These are phyloP conservation scores for Cantharis flavilabris DNA, from an alignment of 2,888 invertebrate species.

Conservation along the genomic window DNA sequence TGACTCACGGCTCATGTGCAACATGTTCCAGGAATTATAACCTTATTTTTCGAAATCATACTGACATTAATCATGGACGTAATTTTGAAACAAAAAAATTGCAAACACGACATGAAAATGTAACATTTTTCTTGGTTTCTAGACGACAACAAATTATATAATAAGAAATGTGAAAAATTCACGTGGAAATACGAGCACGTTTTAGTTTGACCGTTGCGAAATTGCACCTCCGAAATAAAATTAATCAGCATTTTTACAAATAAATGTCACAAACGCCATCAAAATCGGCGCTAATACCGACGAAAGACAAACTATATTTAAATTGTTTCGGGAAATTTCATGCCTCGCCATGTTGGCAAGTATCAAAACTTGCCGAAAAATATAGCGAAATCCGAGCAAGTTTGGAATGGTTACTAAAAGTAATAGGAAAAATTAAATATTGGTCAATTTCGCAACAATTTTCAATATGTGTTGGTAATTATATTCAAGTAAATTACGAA, in stretches of 20 bases:
- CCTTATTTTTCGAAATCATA: slow-evolving; percentile 8
- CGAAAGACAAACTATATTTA: slow-evolving; percentile 17
- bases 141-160: slow-evolving; percentile 35
- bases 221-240: not conserved
- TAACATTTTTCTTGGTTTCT: not conserved
- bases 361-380: slow-evolving; percentile 52
- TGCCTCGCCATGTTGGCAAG: slow-evolving; percentile 64
- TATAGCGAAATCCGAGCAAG: not conserved
- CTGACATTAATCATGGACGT: not conserved
- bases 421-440: not conserved
- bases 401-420: not conserved
- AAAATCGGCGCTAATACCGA: not conserved
- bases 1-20: slow-evolving; percentile 21
- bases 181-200: slow-evolving; percentile 38
- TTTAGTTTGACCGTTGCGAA: not conserved
- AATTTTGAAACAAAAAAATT: not conserved
- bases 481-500: slow-evolving; percentile 41
- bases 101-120: not conserved
- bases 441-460: not conserved
- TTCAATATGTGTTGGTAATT: slow-evolving; percentile 17
- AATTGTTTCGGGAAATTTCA: slow-evolving; percentile 31
- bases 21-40: slow-evolving; percentile 20
- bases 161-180: slow-evolving; percentile 37
- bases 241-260: not conserved
- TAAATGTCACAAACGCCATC: not conserved